Evolutionary conservation across 2,113 vertebrate genomes (phyloP).

Genomic region (Shinisaurus crocodilurus): DNA sequence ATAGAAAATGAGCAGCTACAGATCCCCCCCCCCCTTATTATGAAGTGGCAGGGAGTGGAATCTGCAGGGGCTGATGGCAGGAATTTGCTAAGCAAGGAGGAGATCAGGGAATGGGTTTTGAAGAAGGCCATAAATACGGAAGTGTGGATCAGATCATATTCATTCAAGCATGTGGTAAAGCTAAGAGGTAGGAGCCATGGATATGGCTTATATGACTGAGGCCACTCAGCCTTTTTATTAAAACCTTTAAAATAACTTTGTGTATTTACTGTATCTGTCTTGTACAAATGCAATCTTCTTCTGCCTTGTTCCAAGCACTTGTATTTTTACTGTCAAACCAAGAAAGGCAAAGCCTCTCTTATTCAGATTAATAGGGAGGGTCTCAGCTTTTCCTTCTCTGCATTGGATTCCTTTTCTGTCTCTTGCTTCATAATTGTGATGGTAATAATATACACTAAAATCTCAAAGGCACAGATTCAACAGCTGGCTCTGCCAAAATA

Average conservation of each 20-base stretch:
- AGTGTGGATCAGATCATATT: not conserved
- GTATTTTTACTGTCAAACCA: not conserved
- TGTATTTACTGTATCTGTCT: not conserved
- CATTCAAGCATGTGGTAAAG: not conserved
- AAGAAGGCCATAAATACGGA: not conserved
- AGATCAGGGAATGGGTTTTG: not conserved
- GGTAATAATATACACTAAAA: not conserved
- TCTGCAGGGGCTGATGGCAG: not conserved
- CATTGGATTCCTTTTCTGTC: not conserved
- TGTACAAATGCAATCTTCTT: not conserved
- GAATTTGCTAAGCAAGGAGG: not conserved
- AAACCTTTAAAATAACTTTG: constrained; percentile 26
- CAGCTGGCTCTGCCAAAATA: fast-evolving
- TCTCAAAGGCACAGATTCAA: fast-evolving
- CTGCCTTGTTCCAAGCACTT: not conserved
- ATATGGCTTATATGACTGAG: not conserved
- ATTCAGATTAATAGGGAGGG: not conserved
- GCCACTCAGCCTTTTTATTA: not conserved
- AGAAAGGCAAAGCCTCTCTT: not conserved
- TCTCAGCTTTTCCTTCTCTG: not conserved
- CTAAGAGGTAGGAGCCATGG: not conserved
- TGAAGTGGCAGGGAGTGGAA: not conserved
- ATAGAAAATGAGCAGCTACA: not conserved
- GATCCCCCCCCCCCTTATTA: not conserved
- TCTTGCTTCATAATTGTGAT: not conserved